Conservation (phyloP, 2,797 vertebrate species). For the Scolopax rusticola region DNA sequence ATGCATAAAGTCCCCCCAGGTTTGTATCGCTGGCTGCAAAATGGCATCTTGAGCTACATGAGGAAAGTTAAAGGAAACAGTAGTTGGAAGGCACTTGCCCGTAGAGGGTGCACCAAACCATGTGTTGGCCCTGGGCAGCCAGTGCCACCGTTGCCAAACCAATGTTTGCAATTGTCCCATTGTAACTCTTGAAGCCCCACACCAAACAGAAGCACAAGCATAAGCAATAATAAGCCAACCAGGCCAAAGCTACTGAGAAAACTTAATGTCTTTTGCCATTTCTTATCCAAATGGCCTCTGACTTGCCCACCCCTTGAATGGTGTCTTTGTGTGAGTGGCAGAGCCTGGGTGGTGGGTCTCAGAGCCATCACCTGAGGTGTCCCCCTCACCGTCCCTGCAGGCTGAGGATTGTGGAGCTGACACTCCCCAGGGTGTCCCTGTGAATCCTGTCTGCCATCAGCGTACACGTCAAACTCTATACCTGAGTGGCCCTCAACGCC, state of each 20-base stretch:
- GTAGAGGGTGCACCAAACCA: not conserved
- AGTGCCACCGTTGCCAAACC: rapidly evolving
- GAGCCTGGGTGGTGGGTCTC: rapidly evolving
- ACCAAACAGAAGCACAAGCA: not conserved
- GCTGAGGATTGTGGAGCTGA: constrained; percentile 64
- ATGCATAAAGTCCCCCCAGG: not conserved
- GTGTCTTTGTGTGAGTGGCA: rapidly evolving
- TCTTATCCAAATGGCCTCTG: not conserved
- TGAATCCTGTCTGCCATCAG: constrained; percentile 66
- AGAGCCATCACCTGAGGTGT: rapidly evolving
- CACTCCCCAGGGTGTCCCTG: constrained; percentile 64
- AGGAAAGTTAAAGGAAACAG: not conserved
- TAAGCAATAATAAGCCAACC: rapidly evolving
- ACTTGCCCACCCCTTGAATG: rapidly evolving
- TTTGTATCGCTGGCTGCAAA: not conserved
- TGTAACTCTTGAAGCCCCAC: not conserved
- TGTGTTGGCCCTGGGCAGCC: rapidly evolving
- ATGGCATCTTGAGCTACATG: rapidly evolving
- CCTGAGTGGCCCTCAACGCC: constrained; percentile 51
- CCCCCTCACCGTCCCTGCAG: not conserved
- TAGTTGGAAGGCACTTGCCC: rapidly evolving
- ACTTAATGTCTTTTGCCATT: not conserved
- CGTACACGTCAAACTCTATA: constrained; percentile 60
- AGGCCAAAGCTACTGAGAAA: too few species aligned
- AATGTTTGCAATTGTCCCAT: rapidly evolving